Evolutionary conservation across 2,113 vertebrate species (phyloP).

Genomic region (Crotalus helleri): DNA sequence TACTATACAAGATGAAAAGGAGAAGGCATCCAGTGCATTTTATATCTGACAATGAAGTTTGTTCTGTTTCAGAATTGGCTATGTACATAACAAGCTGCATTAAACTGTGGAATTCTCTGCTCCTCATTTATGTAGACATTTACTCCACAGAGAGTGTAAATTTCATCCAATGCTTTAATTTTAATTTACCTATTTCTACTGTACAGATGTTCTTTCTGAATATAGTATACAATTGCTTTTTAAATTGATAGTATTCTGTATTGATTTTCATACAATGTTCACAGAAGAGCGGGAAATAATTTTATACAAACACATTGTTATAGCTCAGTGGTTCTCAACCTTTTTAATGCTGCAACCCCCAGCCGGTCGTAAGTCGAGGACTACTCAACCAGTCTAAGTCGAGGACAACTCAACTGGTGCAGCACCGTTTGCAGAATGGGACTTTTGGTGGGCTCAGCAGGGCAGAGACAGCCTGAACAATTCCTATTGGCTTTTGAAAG

Average conservation of each 20-base stretch:
- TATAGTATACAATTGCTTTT: background rate
- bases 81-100: background rate
- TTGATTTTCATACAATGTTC: background rate
- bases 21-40: conserved; percentile 2
- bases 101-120: background rate
- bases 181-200: background rate
- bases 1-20: background rate
- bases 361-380: too few species aligned
- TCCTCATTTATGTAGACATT: background rate
- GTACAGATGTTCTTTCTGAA: background rate
- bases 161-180: background rate
- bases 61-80: background rate
- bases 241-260: background rate
- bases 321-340: background rate
- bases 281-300: background rate
- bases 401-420: too few species aligned
- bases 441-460: too few species aligned
- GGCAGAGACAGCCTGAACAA: too few species aligned
- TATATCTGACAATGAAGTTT: background rate
- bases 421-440: too few species aligned
- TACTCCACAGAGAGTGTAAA: background rate
- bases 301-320: background rate
- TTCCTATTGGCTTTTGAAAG: too few species aligned
- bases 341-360: too few species aligned
- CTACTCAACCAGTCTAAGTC: too few species aligned